These are phyloP conservation scores for Apomyelois bistriatella DNA, from an alignment of 2,888 invertebrate species.

Conservation along the genomic window DNA sequence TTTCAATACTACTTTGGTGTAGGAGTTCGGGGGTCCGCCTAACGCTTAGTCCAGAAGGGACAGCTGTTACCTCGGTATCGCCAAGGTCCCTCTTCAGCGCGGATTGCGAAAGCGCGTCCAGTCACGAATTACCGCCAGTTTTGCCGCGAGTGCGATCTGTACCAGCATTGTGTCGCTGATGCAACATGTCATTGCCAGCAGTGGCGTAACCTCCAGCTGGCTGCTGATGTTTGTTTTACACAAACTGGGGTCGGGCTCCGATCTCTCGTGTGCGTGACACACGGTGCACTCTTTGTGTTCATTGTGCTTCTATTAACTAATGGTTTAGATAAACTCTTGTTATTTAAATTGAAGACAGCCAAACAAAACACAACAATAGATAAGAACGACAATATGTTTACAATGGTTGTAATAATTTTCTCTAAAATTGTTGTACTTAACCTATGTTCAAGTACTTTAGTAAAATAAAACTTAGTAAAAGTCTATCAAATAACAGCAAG, in stretches of 20 bases:
- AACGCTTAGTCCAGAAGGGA: background rate
- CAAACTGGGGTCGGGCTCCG: conserved; percentile 36
- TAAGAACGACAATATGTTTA: no score
- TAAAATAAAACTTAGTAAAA: no score
- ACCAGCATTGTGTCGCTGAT: conserved; percentile 45
- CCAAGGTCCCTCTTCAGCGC: conserved; percentile 27
- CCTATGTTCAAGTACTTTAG: no score
- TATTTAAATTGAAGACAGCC: no score
- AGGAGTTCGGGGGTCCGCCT: background rate
- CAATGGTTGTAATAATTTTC: no score
- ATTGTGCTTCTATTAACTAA: no score
- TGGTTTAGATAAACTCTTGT: no score
- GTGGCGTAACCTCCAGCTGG: conserved; percentile 45
- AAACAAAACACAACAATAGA: no score
- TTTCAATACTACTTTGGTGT: background rate
- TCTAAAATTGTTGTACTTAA: no score
- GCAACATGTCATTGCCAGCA: conserved; percentile 70
- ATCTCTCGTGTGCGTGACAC: background rate
- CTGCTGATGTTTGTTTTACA: conserved; percentile 32
- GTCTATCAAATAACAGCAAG: no score
- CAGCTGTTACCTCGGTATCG: conserved; percentile 4
- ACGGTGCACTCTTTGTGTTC: no score
- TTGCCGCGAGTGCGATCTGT: conserved; percentile 31
- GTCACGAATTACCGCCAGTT: conserved; percentile 40
- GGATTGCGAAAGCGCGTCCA: conserved; percentile 41